These are phyloP conservation scores for Pyrochroa serraticornis DNA, from an alignment of 2,888 invertebrate genomes.

Conservation along the genomic window DNA sequence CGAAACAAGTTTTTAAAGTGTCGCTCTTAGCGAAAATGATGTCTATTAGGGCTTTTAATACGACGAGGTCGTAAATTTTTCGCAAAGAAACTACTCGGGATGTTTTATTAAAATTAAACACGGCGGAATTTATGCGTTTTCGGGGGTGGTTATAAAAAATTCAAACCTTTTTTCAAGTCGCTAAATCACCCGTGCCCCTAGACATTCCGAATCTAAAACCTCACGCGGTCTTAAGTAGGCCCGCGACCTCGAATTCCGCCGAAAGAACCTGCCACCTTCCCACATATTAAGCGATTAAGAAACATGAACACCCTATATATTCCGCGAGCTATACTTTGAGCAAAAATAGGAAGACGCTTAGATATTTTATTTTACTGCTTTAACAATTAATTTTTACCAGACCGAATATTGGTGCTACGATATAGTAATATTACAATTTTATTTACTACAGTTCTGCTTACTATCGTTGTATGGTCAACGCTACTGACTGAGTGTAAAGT, in stretches of 20 bases:
- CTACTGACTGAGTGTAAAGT: too few species aligned
- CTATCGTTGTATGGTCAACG: too few species aligned
- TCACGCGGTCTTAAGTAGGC: neutral
- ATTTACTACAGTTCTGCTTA: too few species aligned
- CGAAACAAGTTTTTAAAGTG: conserved; percentile 19
- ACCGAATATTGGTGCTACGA: too few species aligned
- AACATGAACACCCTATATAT: too few species aligned
- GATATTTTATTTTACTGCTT: too few species aligned
- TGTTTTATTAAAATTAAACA: conserved; percentile 1
- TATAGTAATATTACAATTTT: too few species aligned
- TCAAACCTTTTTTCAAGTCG: neutral
- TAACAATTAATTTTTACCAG: too few species aligned
- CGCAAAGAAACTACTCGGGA: neutral
- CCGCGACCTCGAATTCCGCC: neutral
- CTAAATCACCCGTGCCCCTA: neutral
- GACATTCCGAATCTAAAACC: neutral
- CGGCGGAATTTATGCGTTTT: neutral
- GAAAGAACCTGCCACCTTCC: too few species aligned
- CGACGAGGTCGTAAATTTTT: neutral
- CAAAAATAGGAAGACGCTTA: too few species aligned
- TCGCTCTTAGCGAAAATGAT: conserved; percentile 19
- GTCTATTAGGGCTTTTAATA: conserved; percentile 11
- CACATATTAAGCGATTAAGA: too few species aligned
- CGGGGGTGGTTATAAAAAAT: neutral
- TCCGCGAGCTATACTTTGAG: too few species aligned